Evolutionary conservation across 1,140 invertebrate genomes (phyloP).

Genomic region (Bombus affinis): DNA sequence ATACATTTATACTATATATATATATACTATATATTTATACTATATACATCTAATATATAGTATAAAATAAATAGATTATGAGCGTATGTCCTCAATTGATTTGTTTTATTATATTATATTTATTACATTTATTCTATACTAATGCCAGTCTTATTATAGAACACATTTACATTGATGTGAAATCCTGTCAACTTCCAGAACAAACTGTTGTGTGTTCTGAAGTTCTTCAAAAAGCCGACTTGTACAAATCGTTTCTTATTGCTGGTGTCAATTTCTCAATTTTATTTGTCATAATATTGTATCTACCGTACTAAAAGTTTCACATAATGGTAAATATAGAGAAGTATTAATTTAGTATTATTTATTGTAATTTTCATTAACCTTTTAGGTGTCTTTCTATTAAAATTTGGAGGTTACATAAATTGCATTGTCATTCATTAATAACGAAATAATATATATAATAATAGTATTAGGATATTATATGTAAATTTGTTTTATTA

Average conservation of each 20-base stretch:
- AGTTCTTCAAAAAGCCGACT: slow-evolving; percentile 10
- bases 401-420: slow-evolving; percentile 21
- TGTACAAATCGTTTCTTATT: background rate
- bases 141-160: background rate
- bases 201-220: background rate
- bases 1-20: no score
- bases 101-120: background rate
- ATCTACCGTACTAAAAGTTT: background rate
- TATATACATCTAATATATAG: no score
- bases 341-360: background rate
- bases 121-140: background rate
- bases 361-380: background rate
- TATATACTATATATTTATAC: no score
- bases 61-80: no score
- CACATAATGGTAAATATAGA: slow-evolving; percentile 30
- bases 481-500: background rate
- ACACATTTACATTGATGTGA: background rate
- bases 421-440: slow-evolving; percentile 41
- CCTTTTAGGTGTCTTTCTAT: background rate
- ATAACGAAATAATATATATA: background rate
- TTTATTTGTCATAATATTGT: background rate
- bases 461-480: background rate
- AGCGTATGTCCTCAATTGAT: no score
- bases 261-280: background rate
- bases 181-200: background rate